Evolutionary conservation across 2,113 vertebrate species (phyloP), one percentile per base, ranked within the genome.

Genomic region (Odontesthes bonariensis): DNA sequence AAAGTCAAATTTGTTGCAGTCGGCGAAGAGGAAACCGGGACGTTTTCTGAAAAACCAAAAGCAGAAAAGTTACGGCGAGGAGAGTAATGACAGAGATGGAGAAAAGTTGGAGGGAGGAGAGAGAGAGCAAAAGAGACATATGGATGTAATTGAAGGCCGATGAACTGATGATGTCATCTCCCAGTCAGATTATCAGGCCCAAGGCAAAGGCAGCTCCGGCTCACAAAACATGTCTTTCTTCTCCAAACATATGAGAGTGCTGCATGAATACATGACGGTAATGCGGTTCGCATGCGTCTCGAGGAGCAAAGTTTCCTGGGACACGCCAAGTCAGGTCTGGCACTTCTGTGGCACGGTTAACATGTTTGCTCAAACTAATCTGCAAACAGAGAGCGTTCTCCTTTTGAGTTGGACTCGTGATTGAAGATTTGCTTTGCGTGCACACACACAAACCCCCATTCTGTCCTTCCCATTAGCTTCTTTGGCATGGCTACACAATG

Each of bases 151-250:
- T 90, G 80, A 81, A 72, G 63, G 75, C 71, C 73, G 40, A 82
- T 82, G 81, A 92, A 86, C 63, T 87, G 82, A 90, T 93, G 91
- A 91, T 84, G 89, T 91, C 88, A 92, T 90, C 88, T 89, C 87
- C 53, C 83, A 89, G 88, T 91, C 86, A 89, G 90, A 89, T 93
- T 92, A 91, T 93, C 91, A 82, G 84, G 89, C 89, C 85, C 77
- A 66, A 86, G 85, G 89, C 86, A 79, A 79, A 69, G 56, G 56
- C 59, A 40, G 90, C 82, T 75, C 82, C 75, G 80, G 85, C 77
- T 74, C 76, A 84, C 72, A 84, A 90, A 91, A 87, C 80, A 83
- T 73, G 75, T 72, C 56, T 77, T 16, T 78, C 62, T 55, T 71
- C 57, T 74, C 66, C 73, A 81, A 84, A 87, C 63, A 81, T 62